Evolutionary conservation across 2,797 vertebrate species (phyloP).

Genomic region (Halcyon smyrnensis): DNA sequence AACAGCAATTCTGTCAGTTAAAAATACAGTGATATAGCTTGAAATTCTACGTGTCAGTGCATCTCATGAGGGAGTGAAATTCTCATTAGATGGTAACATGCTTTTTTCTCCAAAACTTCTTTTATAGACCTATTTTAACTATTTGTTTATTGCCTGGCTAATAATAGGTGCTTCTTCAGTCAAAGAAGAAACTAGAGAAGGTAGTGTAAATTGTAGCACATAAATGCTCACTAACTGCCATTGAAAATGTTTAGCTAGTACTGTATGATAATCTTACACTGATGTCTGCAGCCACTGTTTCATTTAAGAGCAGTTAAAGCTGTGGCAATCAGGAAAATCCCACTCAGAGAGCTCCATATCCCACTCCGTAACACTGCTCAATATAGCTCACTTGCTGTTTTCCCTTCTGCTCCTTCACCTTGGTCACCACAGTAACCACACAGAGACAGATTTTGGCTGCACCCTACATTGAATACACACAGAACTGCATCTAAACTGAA

Average conservation of each 20-base stretch:
- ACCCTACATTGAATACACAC: neutral
- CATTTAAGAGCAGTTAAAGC: constrained; percentile 51
- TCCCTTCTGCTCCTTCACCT: neutral
- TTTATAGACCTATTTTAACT: constrained; percentile 75
- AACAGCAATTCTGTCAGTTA: constrained; percentile 1
- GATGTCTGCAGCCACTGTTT: constrained; percentile 43
- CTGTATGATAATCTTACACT: constrained; percentile 9
- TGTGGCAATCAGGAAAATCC: constrained; percentile 40
- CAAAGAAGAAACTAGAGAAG: constrained; percentile 65
- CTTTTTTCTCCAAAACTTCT: constrained; percentile 62
- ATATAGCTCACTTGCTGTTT: neutral
- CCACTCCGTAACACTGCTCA: neutral
- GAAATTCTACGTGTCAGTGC: constrained; percentile 24
- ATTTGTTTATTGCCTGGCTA: constrained; percentile 77
- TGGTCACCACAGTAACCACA: neutral
- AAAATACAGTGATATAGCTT: constrained; percentile 16
- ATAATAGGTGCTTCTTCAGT: constrained; percentile 74
- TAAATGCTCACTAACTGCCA: constrained; percentile 64
- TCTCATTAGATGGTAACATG: constrained; percentile 31
- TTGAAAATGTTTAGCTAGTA: constrained; percentile 46
- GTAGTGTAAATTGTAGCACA: constrained; percentile 41
- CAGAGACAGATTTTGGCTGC: neutral
- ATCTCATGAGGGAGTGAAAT: constrained; percentile 23
- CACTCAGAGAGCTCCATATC: neutral
- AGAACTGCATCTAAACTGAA: neutral